phyloP scores from a whole-genome alignment of 2,888 invertebrate species.

The Agonum fuliginosum region DNA sequence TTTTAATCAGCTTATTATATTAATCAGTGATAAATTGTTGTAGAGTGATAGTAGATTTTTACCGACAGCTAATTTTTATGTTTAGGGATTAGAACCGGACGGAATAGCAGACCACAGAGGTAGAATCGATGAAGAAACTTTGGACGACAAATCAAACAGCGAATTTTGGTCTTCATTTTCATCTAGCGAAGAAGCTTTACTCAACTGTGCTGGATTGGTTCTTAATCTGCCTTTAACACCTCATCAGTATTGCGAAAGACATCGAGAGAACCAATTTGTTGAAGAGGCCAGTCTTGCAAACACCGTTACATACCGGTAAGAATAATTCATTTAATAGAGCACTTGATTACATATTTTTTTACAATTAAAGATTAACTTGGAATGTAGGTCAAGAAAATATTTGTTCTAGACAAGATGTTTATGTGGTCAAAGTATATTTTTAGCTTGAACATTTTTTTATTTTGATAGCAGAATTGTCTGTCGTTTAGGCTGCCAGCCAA shows the following conservation, averaged over 20 bases:
- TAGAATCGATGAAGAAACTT: constrained; percentile 79
- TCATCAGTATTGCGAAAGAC: constrained; percentile 75
- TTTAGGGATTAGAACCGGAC: constrained; percentile 77
- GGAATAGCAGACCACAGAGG: constrained; percentile 80
- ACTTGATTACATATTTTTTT: constrained; percentile 28
- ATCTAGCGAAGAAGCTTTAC: constrained; percentile 84
- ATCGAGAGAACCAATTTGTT: constrained; percentile 71
- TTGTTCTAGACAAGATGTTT: constrained; percentile 6
- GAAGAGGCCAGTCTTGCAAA: constrained; percentile 76
- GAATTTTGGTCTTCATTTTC: constrained; percentile 90
- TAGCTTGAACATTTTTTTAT: not conserved
- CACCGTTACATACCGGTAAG: constrained; percentile 81
- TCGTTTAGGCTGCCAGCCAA: constrained; percentile 9
- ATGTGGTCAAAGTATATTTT: constrained; percentile 19
- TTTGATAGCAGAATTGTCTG: constrained; percentile 4
- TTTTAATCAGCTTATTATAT: not conserved
- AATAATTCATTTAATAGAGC: constrained; percentile 33
- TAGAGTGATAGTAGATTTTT: too few species aligned
- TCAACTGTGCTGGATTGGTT: constrained; percentile 84
- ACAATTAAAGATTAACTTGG: not conserved
- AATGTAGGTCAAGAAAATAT: constrained; percentile 41
- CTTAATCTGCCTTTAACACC: constrained; percentile 83
- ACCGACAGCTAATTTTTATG: constrained; percentile 30
- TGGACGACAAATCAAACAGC: constrained; percentile 83
- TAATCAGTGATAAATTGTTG: too few species aligned